Conservation (phyloP, 53 echinoderm and acorn worm genomes). For the Henricia sp. region DNA sequence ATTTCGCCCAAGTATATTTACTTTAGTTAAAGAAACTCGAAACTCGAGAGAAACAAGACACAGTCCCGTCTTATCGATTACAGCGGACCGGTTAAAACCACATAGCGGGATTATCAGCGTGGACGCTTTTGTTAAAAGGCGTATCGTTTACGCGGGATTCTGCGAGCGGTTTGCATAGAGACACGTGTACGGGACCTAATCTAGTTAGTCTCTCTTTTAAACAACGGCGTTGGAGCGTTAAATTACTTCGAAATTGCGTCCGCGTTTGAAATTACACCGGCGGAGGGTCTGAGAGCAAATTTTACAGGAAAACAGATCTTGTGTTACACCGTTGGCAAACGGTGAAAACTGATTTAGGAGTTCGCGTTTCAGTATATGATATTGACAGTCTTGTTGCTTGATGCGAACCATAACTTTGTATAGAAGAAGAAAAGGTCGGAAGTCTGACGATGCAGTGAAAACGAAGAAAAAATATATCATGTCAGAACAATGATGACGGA, state of each 20-base stretch:
- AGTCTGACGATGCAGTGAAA: no score
- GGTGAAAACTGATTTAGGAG: not conserved
- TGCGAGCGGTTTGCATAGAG: not conserved
- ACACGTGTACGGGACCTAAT: not conserved
- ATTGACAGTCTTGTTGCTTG: not conserved
- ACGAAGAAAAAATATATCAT: no score
- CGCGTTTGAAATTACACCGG: slow-evolving; percentile 33
- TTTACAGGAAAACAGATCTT: not conserved
- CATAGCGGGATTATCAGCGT: not conserved
- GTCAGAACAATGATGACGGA: no score
- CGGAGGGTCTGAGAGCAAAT: not conserved
- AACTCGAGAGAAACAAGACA: slow-evolving; percentile 22
- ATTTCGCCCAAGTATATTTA: slow-evolving; percentile 48
- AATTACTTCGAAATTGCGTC: slow-evolving; percentile 27
- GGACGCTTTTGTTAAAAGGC: slow-evolving; percentile 7
- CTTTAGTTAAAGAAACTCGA: slow-evolving; percentile 34
- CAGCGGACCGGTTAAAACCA: slow-evolving; percentile 17
- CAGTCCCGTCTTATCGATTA: slow-evolving; percentile 45
- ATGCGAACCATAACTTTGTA: not conserved
- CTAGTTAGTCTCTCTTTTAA: not conserved
- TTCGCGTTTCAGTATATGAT: not conserved
- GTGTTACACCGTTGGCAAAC: not conserved
- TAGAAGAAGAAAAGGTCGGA: no score
- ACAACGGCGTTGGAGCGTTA: slow-evolving; percentile 15
- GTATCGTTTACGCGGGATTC: slow-evolving; percentile 11